Conservation (phyloP, 1,140 invertebrate species). For the Idris sp. region DNA sequence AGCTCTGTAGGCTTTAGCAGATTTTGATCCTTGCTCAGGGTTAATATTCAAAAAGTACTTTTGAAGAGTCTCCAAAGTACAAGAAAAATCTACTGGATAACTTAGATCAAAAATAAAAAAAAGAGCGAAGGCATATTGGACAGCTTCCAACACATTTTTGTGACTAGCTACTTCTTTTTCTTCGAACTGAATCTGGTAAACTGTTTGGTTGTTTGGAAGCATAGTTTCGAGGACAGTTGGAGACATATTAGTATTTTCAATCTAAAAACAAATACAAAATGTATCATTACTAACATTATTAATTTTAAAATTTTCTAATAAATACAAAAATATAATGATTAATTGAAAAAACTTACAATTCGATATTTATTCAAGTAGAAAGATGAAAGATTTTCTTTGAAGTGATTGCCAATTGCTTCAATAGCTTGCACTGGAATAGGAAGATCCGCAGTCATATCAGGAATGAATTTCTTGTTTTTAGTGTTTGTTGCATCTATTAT, state of each 20-base stretch:
- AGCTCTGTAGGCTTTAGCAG: too few relatives aligned
- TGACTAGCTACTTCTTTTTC: too few relatives aligned
- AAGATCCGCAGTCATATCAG: conserved; percentile 5
- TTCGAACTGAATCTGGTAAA: too few relatives aligned
- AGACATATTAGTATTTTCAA: too few relatives aligned
- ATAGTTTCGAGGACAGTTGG: too few relatives aligned
- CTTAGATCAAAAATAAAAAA: conserved; percentile 5
- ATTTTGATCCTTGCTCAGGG: not conserved
- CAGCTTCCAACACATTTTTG: too few relatives aligned
- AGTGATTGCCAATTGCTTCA: conserved; percentile 13
- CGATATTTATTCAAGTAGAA: conserved; percentile 11
- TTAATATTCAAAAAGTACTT: conserved; percentile 7
- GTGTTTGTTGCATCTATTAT: conserved; percentile 3
- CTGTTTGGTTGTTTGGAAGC: too few relatives aligned
- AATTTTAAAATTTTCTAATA: too few relatives aligned
- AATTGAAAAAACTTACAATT: conserved; percentile 1
- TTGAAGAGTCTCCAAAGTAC: conserved; percentile 7
- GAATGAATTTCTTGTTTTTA: conserved; percentile 7
- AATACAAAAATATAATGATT: conserved; percentile 2
- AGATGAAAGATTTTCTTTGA: conserved; percentile 16
- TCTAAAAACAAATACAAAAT: conserved; percentile 2
- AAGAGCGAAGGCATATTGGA: too few relatives aligned
- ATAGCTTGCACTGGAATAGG: conserved; percentile 6
- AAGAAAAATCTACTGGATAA: conserved; percentile 12
- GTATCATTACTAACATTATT: not conserved